phyloP scores from a whole-genome alignment of 1,140 invertebrate species.

The Aleiodes sp. region DNA sequence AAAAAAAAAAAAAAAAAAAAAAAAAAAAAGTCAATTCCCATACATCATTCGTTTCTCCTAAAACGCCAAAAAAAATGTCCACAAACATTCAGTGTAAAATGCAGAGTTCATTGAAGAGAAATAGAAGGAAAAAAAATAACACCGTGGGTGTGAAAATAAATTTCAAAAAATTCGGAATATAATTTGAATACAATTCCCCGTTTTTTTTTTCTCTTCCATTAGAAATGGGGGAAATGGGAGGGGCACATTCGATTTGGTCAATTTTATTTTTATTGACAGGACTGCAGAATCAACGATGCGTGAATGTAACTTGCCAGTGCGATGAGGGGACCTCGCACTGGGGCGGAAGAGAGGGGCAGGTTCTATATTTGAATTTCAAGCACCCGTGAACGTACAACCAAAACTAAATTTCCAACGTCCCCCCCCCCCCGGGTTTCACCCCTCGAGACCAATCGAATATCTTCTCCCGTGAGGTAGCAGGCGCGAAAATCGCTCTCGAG shows the following conservation, averaged over 20 bases:
- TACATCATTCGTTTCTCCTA: too few relatives aligned
- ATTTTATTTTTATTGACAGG: conserved; percentile 14
- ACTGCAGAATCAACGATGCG: conserved; percentile 1
- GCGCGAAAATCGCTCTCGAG: conserved; percentile 2
- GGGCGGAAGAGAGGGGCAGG: neutral
- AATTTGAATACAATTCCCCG: too few relatives aligned
- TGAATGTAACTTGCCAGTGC: conserved; percentile 1
- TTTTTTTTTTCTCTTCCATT: neutral
- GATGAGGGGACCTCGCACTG: neutral
- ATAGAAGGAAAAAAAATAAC: too few relatives aligned
- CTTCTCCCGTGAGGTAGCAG: conserved; percentile 13
- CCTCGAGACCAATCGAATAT: conserved; percentile 30
- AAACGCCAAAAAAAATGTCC: too few relatives aligned
- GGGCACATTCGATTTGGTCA: neutral
- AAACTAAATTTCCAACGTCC: conserved; percentile 29
- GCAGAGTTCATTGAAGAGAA: too few relatives aligned
- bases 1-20: too few relatives aligned
- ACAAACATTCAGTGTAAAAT: too few relatives aligned
- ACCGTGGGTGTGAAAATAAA: too few relatives aligned
- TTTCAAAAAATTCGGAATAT: neutral
- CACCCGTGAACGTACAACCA: conserved; percentile 15
- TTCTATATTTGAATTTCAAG: conserved; percentile 34
- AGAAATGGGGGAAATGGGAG: neutral
- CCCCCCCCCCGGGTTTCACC: neutral
- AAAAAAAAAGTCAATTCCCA: too few relatives aligned